A percentile compares a stretch with the other conserved stretches of the same genome.
These are phyloP conservation scores for Lepidonotus clava DNA, from an alignment of 2,888 invertebrate genomes.

Conservation along the genomic window DNA sequence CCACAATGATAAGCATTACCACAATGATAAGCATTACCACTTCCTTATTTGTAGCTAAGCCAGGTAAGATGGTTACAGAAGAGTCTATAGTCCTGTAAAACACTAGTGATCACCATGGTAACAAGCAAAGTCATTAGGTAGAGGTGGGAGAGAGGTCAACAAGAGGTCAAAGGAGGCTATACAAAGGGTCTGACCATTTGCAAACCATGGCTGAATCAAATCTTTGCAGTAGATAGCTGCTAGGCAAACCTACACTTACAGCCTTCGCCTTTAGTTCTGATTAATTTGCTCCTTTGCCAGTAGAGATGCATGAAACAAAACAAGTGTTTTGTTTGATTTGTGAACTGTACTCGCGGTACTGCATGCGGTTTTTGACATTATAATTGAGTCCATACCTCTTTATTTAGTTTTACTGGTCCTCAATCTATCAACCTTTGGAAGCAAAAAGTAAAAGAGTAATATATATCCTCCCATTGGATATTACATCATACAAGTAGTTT, in stretches of 20 bases:
- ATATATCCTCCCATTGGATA: no score
- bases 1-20: no score
- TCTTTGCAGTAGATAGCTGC: neutral
- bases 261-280: neutral
- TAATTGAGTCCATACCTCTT: no score
- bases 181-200: conserved; percentile 13
- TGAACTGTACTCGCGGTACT: no score
- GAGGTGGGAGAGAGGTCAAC: neutral
- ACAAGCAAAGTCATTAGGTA: neutral
- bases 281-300: neutral
- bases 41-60: conserved; percentile 22
- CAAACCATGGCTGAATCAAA: conserved; percentile 30
- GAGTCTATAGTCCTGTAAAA: no score
- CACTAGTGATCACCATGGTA: conserved; percentile 19
- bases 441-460: no score
- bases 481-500: neutral
- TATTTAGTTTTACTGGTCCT: no score
- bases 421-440: no score
- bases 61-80: conserved; percentile 13
- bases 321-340: neutral
- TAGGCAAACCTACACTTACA: neutral
- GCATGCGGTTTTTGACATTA: no score
- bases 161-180: neutral
- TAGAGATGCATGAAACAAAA: neutral
- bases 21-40: neutral